Percentiles rank a stretch among this genome's conserved stretches.
phyloP scores from a whole-genome alignment of 2,888 invertebrate genomes.

The Bibio marci region DNA sequence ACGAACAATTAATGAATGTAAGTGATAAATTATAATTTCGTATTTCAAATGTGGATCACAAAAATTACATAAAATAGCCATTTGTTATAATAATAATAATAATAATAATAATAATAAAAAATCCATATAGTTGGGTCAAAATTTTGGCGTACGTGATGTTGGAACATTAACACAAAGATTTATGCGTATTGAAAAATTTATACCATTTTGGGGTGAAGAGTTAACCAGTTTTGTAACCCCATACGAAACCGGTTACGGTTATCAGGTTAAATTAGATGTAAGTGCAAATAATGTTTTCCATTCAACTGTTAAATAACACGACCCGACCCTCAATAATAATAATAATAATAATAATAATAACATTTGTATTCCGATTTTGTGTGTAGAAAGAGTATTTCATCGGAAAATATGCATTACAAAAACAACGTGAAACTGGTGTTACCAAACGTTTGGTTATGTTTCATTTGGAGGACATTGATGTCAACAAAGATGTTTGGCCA shows the following conservation, averaged over 20 bases:
- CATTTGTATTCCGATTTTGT: no score
- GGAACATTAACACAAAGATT: constrained; percentile 48
- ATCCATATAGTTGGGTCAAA: constrained; percentile 43
- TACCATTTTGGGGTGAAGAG: constrained; percentile 57
- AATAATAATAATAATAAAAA: no score
- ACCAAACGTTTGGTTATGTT: constrained; percentile 44
- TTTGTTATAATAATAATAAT: no score
- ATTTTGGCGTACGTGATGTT: constrained; percentile 49
- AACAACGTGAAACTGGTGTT: constrained; percentile 41
- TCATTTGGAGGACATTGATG: constrained; percentile 40
- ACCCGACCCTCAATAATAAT: no score
- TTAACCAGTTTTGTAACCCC: constrained; percentile 41
- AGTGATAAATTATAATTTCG: constrained; percentile 9
- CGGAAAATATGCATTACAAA: constrained; percentile 42
- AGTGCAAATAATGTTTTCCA: no score
- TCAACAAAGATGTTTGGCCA: constrained; percentile 46
- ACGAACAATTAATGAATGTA: constrained; percentile 44
- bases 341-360: no score
- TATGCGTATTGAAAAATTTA: constrained; percentile 50
- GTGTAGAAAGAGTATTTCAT: constrained; percentile 43
- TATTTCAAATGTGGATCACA: background rate
- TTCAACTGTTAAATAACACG: no score
- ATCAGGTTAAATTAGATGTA: constrained; percentile 39
- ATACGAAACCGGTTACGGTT: constrained; percentile 43
- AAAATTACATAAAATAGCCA: background rate